A percentile compares a stretch with the other conserved stretches of the same genome.
These are phyloP conservation scores for Rostratula benghalensis DNA, from an alignment of 2,113 vertebrate genomes.

Conservation along the genomic window DNA sequence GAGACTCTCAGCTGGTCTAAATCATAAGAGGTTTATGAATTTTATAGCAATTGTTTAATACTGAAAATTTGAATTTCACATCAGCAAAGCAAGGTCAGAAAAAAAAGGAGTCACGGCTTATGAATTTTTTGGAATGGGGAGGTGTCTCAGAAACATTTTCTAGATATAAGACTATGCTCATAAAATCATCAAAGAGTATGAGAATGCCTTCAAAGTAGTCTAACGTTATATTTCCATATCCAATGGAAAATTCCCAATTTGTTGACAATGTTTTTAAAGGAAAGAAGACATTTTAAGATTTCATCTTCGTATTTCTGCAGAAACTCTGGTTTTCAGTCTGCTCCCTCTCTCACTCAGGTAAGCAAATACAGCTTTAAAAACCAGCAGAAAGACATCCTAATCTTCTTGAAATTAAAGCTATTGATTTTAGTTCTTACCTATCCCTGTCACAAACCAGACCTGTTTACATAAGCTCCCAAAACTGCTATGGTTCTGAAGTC, in stretches of 20 bases:
- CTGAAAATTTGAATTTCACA: neutral
- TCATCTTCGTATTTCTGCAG: neutral
- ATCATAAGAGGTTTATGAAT: neutral
- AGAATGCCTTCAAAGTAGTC: neutral
- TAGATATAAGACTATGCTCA: neutral
- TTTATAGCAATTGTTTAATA: neutral
- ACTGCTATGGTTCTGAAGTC: conserved; percentile 32
- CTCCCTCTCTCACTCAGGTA: neutral
- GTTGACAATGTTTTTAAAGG: neutral
- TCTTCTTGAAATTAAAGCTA: conserved; percentile 52
- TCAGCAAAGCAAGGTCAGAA: neutral
- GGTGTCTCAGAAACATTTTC: neutral
- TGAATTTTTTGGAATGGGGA: neutral
- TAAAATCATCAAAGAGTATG: neutral
- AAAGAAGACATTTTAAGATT: neutral
- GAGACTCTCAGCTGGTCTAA: neutral
- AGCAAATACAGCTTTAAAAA: neutral
- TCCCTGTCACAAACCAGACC: conserved; percentile 8
- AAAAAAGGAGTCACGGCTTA: neutral
- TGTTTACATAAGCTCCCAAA: neutral
- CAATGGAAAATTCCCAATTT: neutral
- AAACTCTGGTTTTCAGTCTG: neutral
- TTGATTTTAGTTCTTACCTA: conserved; percentile 37
- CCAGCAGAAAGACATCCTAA: neutral
- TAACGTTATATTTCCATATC: neutral